Percentiles rank a stretch among this genome's conserved stretches.
phyloP scores from a whole-genome alignment of 2,113 vertebrate genomes.

The Ammodramus savannarum region DNA sequence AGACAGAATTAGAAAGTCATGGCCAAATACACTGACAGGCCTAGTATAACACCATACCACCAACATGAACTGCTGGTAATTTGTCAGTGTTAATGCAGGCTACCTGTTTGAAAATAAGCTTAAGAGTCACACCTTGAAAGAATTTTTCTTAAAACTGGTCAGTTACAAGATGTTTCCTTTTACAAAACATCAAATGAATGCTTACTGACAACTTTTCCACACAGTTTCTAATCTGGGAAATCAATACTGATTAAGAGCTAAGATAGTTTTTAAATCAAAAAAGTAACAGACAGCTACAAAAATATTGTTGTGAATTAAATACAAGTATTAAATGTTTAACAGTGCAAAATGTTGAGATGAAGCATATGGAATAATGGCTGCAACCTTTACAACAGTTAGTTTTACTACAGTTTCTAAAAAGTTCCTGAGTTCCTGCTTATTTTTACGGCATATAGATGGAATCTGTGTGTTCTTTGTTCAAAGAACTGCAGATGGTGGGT shows the following conservation, averaged over 20 bases:
- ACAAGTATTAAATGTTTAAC: slow-evolving; percentile 68
- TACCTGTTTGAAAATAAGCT: slow-evolving; percentile 16
- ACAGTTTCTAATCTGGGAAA: slow-evolving; percentile 46
- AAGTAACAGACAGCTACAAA: slow-evolving; percentile 71
- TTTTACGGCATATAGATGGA: slow-evolving; percentile 40
- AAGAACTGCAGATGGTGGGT: slow-evolving; percentile 16
- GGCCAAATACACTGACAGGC: not conserved
- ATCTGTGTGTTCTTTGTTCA: slow-evolving; percentile 54
- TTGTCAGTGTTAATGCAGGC: not conserved
- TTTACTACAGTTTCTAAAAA: slow-evolving; percentile 25
- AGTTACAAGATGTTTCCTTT: slow-evolving; percentile 30
- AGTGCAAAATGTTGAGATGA: slow-evolving; percentile 80
- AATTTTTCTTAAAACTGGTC: slow-evolving; percentile 31
- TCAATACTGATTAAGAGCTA: slow-evolving; percentile 55
- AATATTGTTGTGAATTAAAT: slow-evolving; percentile 72
- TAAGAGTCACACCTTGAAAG: not conserved
- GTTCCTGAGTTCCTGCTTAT: slow-evolving; percentile 73
- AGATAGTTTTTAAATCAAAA: slow-evolving; percentile 56
- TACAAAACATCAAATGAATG: slow-evolving; percentile 41
- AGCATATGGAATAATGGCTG: slow-evolving; percentile 68
- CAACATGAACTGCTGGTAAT: not conserved
- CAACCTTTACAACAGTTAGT: slow-evolving; percentile 66
- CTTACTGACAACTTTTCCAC: slow-evolving; percentile 10
- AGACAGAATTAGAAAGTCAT: not conserved
- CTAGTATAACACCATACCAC: not conserved